Evolutionary conservation across 2,888 invertebrate genomes (phyloP).

Genomic region (Vesta saturnalis): DNA sequence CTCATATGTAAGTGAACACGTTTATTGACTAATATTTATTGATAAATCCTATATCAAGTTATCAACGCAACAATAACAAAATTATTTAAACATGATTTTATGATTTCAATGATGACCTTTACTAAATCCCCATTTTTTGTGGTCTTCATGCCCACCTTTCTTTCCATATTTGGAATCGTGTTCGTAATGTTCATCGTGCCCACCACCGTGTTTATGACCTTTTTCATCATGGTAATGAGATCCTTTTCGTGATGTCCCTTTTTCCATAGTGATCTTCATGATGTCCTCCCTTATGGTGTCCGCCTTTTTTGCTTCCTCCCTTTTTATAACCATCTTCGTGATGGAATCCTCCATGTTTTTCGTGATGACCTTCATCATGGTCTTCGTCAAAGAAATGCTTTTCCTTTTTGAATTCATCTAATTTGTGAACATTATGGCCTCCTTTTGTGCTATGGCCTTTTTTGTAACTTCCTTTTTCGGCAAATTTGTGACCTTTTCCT

Average conservation of each 20-base stretch:
- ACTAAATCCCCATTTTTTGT: conserved; percentile 79
- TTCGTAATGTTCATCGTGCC: conserved; percentile 79
- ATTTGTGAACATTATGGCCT: conserved; percentile 84
- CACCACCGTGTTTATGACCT: conserved; percentile 81
- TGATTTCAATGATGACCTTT: conserved; percentile 29
- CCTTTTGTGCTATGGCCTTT: conserved; percentile 90
- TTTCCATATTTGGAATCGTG: conserved; percentile 80
- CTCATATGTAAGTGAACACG: background rate
- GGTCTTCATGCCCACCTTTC: conserved; percentile 82
- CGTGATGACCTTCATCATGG: conserved; percentile 82
- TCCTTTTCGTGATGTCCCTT: conserved; percentile 83
- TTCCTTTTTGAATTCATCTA: conserved; percentile 87
- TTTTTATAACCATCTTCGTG: conserved; percentile 84
- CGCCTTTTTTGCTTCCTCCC: conserved; percentile 83
- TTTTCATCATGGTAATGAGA: conserved; percentile 82
- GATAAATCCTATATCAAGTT: conserved; percentile 7
- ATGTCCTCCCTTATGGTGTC: conserved; percentile 80
- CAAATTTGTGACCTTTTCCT: conserved; percentile 71
- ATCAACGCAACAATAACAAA: conserved; percentile 32
- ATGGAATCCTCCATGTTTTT: conserved; percentile 83
- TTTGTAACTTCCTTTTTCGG: conserved; percentile 79
- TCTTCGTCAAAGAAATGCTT: conserved; percentile 89
- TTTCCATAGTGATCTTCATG: conserved; percentile 83
- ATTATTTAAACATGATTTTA: background rate
- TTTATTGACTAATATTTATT: conserved; percentile 17